phyloP scores from a whole-genome alignment of 2,797 vertebrate species.

The Pseudochaenichthys georgianus region DNA sequence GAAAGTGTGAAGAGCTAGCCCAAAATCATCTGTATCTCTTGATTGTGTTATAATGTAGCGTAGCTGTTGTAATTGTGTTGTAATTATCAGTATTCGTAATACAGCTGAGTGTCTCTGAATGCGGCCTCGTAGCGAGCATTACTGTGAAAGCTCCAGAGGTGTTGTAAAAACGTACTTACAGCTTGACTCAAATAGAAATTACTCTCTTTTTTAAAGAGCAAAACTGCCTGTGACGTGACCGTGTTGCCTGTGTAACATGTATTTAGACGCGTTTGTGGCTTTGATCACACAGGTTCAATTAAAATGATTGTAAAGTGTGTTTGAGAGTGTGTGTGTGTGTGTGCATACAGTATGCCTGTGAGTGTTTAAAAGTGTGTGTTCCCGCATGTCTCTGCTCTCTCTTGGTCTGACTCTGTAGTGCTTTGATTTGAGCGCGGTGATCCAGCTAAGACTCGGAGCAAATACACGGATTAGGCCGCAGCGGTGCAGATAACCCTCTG shows the following conservation, averaged over 20 bases:
- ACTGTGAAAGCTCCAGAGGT: conserved; percentile 36
- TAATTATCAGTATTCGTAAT: conserved; percentile 63
- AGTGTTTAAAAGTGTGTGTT: conserved; percentile 73
- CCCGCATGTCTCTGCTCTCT: conserved; percentile 69
- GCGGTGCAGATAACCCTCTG: conserved; percentile 84
- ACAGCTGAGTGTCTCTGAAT: conserved; percentile 31
- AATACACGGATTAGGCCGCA: conserved; percentile 87
- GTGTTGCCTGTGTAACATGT: background rate
- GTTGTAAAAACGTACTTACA: conserved; percentile 25
- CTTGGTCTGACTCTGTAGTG: conserved; percentile 80
- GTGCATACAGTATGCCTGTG: conserved; percentile 57
- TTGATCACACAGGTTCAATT: conserved; percentile 26
- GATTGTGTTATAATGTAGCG: conserved; percentile 69
- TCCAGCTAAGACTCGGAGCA: conserved; percentile 86
- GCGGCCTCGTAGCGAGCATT: conserved; percentile 31
- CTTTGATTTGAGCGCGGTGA: conserved; percentile 86
- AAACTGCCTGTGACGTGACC: conserved; percentile 9
- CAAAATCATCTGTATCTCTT: conserved; percentile 69
- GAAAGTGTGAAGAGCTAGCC: conserved; percentile 46
- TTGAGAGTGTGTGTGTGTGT: conserved; percentile 59
- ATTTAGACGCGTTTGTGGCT: conserved; percentile 7
- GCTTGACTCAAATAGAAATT: conserved; percentile 22
- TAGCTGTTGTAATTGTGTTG: conserved; percentile 52
- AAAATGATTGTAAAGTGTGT: conserved; percentile 18
- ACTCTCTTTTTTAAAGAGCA: conserved; percentile 11